Percentiles rank a stretch among this genome's conserved stretches.
phyloP scores from a whole-genome alignment of 2,797 vertebrate species.

The Danio aesculapii region DNA sequence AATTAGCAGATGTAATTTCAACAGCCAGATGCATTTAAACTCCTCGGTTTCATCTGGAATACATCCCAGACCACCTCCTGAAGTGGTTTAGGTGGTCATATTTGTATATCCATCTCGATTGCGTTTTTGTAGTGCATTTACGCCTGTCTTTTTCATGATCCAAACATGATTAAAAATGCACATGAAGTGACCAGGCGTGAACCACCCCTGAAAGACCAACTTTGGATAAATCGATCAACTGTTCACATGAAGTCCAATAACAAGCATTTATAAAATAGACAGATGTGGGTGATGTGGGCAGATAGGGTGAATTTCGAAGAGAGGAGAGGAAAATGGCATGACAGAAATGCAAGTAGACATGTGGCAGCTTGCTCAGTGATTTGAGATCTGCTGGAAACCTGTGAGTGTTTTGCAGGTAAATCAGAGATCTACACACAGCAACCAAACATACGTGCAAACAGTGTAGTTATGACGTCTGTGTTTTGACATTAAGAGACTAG shows the following conservation, averaged over 20 bases:
- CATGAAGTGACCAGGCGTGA: background rate
- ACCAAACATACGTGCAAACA: conserved; percentile 9
- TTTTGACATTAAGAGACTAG: conserved; percentile 2
- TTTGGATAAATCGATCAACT: background rate
- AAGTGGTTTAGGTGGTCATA: too few relatives aligned
- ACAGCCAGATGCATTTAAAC: too few relatives aligned
- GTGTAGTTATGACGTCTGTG: background rate
- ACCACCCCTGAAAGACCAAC: too few relatives aligned
- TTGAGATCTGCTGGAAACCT: conserved; percentile 8
- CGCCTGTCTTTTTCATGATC: too few relatives aligned
- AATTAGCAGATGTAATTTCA: too few relatives aligned
- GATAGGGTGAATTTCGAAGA: background rate
- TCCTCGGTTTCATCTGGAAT: too few relatives aligned
- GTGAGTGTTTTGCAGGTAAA: conserved; percentile 12
- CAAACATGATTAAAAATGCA: too few relatives aligned
- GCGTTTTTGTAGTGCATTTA: too few relatives aligned
- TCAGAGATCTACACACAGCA: conserved; percentile 15
- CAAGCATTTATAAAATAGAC: background rate
- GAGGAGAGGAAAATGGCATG: conserved; percentile 53
- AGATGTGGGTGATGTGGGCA: conserved; percentile 3
- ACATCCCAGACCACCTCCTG: too few relatives aligned
- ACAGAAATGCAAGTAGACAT: conserved; percentile 68
- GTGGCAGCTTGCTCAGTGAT: conserved; percentile 61
- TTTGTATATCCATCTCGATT: too few relatives aligned
- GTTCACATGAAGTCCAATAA: background rate